phyloP scores from a whole-genome alignment of 2,113 vertebrate genomes.

The Orcinus orca region DNA sequence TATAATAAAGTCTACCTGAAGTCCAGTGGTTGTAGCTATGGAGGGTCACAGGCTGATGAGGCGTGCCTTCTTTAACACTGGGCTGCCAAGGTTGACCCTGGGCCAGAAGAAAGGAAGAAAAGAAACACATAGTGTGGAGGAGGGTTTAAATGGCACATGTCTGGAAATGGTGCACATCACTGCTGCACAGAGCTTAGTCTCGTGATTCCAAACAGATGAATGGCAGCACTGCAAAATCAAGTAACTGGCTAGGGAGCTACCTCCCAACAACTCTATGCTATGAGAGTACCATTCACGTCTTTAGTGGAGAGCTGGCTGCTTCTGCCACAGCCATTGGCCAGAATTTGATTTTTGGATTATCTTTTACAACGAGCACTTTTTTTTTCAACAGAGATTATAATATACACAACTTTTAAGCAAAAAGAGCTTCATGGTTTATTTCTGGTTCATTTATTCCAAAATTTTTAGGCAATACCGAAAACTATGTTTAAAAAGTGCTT shows the following conservation, averaged over 20 bases:
- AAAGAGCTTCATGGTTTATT: neutral
- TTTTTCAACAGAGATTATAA: neutral
- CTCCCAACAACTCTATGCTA: fast-evolving
- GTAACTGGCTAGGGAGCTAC: neutral
- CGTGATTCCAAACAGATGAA: neutral
- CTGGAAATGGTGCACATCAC: neutral
- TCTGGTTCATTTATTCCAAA: neutral
- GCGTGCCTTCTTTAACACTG: fast-evolving
- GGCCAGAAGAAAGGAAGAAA: neutral
- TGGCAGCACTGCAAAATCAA: neutral
- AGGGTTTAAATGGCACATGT: neutral
- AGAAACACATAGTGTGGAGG: neutral
- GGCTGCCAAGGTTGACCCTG: neutral
- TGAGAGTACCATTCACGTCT: neutral
- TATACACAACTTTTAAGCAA: neutral
- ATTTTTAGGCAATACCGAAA: neutral
- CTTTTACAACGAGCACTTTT: neutral
- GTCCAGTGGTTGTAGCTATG: fast-evolving
- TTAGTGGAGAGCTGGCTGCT: neutral
- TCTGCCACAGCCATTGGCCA: neutral
- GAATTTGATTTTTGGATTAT: neutral
- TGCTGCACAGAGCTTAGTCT: neutral
- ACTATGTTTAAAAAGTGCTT: neutral
- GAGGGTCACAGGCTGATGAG: neutral
- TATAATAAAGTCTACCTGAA: neutral